Percentiles rank a stretch among this genome's conserved stretches.
Conservation (phyloP, 2,888 invertebrate genomes). For the Ditula angustiorana region DNA sequence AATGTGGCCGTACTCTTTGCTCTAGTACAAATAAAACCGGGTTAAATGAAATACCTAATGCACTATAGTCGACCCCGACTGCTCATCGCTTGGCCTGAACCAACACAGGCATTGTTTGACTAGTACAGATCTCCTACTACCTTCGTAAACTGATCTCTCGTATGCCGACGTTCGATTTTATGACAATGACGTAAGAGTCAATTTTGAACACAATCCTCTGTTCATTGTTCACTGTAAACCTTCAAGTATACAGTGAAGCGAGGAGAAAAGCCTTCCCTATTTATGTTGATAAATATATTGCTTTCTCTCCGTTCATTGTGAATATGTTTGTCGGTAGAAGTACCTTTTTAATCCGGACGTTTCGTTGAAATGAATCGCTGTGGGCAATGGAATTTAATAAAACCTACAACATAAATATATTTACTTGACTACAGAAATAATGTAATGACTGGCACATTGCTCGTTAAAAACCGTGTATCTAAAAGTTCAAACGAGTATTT, state of each 20-base stretch:
- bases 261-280: conserved; percentile 57
- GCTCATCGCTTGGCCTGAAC: conserved; percentile 69
- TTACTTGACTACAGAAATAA: neutral
- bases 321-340: conserved; percentile 53
- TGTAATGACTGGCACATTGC: neutral
- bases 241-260: conserved; percentile 58
- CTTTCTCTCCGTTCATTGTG: conserved; percentile 53
- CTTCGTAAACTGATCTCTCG: conserved; percentile 57
- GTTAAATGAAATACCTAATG: conserved; percentile 63
- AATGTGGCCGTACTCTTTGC: conserved; percentile 32
- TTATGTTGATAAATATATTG: conserved; percentile 64
- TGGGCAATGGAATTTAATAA: neutral
- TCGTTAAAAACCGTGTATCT: no score
- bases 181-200: conserved; percentile 51
- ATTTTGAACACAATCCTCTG: conserved; percentile 48
- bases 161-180: conserved; percentile 53
- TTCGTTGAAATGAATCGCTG: neutral
- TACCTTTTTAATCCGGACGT: conserved; percentile 18
- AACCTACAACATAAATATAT: neutral
- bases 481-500: no score
- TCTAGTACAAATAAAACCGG: conserved; percentile 52
- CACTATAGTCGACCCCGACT: conserved; percentile 61
- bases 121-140: conserved; percentile 66
- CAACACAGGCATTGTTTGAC: conserved; percentile 72
- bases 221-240: conserved; percentile 54